Evolutionary conservation across 2,113 vertebrate genomes (phyloP).

Genomic region (Pitta sordida): DNA sequence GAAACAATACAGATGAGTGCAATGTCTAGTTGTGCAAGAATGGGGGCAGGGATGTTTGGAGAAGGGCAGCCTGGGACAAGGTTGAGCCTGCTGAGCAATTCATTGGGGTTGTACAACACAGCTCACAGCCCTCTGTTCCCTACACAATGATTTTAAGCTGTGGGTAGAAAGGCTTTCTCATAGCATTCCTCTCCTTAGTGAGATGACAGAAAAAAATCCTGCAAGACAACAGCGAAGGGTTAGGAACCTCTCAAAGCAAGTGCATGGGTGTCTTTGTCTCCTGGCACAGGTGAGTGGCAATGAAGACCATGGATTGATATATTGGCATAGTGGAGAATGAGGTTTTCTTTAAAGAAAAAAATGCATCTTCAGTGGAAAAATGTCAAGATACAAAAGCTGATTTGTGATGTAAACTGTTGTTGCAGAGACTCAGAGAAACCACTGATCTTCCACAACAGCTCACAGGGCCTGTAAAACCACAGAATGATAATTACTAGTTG

Average conservation of each 20-base stretch:
- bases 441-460: not conserved
- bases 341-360: not conserved
- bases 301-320: not conserved
- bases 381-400: not conserved
- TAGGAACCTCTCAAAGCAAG: not conserved
- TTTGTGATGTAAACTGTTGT: not conserved
- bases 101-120: not conserved
- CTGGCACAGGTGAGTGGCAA: not conserved
- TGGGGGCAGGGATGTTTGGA: not conserved
- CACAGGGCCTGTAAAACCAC: not conserved
- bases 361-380: not conserved
- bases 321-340: not conserved
- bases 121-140: not conserved
- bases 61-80: not conserved
- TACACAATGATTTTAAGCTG: not conserved
- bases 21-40: not conserved
- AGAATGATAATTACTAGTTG: not conserved
- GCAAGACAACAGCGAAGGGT: not conserved
- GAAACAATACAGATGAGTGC: not conserved
- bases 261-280: not conserved
- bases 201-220: not conserved
- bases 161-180: not conserved
- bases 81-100: not conserved
- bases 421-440: not conserved
- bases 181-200: not conserved